These are phyloP conservation scores for Oreohelix idahoensis DNA, from an alignment of 1,140 invertebrate genomes.

Conservation along the genomic window DNA sequence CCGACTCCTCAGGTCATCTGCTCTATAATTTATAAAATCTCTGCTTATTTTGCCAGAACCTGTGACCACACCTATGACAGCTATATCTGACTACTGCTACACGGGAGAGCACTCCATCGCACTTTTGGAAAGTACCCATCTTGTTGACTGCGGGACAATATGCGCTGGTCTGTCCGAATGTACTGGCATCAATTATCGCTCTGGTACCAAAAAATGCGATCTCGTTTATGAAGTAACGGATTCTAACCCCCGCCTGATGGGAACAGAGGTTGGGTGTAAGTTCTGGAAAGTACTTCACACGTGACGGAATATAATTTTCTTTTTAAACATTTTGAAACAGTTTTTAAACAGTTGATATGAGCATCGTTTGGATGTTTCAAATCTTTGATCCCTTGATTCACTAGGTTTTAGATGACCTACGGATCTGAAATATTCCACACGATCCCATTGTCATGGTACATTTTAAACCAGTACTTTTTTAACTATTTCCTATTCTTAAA, in stretches of 20 bases:
- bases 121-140: neutral
- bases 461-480: no score
- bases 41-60: neutral
- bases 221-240: neutral
- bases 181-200: neutral
- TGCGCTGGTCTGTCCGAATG: neutral
- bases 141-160: neutral
- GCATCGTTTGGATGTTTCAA: no score
- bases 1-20: no score
- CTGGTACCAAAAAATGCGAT: neutral
- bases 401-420: no score
- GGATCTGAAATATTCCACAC: no score
- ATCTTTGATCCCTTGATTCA: no score
- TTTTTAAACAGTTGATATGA: no score
- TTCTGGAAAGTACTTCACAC: neutral
- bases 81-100: neutral
- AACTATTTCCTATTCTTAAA: no score
- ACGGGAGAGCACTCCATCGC: neutral
- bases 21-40: no score
- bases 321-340: no score
- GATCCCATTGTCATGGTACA: no score
- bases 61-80: neutral
- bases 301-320: no score
- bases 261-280: neutral
- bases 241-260: neutral